Conservation (phyloP, 2,888 invertebrate genomes). For the Dendrolimus pini region DNA sequence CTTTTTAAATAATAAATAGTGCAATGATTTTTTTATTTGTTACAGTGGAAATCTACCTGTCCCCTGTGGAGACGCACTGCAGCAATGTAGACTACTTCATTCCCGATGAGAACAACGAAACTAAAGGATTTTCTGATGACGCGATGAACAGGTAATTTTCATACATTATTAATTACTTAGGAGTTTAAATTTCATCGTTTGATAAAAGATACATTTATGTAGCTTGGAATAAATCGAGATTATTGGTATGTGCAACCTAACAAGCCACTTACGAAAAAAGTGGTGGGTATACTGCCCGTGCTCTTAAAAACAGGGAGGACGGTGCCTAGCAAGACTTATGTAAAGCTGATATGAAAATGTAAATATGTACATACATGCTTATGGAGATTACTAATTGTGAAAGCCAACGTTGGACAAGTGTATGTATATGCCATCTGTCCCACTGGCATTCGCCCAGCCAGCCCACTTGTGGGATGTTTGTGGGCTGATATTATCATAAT, state of each 20-base stretch:
- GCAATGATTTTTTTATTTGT: constrained; percentile 22
- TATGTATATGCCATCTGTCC: no score
- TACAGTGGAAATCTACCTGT: constrained; percentile 91
- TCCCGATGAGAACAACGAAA: constrained; percentile 90
- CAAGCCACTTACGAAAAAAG: neutral
- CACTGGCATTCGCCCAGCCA: no score
- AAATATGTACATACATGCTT: no score
- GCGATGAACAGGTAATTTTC: constrained; percentile 87
- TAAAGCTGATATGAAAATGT: no score
- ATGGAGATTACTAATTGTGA: no score
- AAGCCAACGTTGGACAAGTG: no score
- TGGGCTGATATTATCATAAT: no score
- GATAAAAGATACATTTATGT: neutral
- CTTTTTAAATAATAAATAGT: no score
- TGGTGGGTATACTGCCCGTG: neutral
- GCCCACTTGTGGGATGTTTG: no score
- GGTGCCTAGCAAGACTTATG: neutral
- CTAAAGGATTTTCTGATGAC: constrained; percentile 86
- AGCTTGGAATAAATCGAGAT: neutral
- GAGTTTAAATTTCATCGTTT: neutral
- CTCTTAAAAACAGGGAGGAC: neutral
- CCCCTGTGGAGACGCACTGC: constrained; percentile 96
- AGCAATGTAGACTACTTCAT: constrained; percentile 96
- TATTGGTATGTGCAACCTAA: neutral
- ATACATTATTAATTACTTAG: neutral